Evolutionary conservation across 2,113 vertebrate genomes (phyloP).

Genomic region (Hoplias malabaricus): DNA sequence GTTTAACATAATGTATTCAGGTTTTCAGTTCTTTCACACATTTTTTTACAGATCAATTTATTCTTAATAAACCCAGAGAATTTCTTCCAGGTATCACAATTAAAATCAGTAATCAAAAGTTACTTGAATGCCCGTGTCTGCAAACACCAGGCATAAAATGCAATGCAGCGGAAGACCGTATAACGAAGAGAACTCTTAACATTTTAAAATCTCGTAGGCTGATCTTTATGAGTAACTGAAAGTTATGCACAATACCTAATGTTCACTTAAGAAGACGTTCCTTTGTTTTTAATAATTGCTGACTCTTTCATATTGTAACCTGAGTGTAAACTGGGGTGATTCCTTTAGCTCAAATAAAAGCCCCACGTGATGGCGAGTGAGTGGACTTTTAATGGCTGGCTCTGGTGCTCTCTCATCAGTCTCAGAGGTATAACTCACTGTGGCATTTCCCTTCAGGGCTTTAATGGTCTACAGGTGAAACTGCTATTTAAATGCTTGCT

Average conservation of each 20-base stretch:
- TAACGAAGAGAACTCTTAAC: too few relatives aligned
- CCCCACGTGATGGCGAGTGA: background rate
- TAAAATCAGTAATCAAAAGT: too few relatives aligned
- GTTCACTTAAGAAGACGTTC: background rate
- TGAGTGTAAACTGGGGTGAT: constrained; percentile 10
- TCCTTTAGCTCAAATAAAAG: constrained; percentile 22
- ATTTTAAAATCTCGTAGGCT: background rate
- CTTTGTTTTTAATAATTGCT: background rate
- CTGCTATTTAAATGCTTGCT: constrained; percentile 39
- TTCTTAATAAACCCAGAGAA: too few relatives aligned
- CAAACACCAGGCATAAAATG: too few relatives aligned
- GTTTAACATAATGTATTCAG: too few relatives aligned
- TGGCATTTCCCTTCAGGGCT: constrained; percentile 54
- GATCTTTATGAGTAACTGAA: background rate
- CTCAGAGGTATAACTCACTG: constrained; percentile 47
- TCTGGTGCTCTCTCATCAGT: constrained; percentile 37
- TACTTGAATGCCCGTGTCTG: too few relatives aligned
- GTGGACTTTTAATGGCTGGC: constrained; percentile 31
- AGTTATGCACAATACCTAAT: background rate
- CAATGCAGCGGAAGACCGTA: background rate
- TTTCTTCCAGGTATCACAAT: too few relatives aligned
- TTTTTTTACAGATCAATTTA: too few relatives aligned
- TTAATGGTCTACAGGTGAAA: constrained; percentile 58
- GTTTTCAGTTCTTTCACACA: background rate
- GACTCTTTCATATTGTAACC: constrained; percentile 13